Conservation (phyloP, 2,888 invertebrate genomes). For the Andrena hattorfiana region DNA sequence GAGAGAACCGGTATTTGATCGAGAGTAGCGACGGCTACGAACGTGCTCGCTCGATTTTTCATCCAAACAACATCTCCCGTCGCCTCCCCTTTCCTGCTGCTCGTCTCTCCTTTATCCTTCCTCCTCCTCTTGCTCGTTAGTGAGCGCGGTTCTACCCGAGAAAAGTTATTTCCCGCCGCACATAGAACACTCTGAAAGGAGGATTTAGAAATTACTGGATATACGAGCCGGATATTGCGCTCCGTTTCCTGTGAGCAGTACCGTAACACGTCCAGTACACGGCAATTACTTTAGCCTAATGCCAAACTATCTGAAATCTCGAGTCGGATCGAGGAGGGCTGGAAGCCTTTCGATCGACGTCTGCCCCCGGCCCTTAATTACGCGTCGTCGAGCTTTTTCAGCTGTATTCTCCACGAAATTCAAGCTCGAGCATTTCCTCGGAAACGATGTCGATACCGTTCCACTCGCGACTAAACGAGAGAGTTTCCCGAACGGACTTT, state of each 20-base stretch:
- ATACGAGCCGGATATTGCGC: conserved; percentile 62
- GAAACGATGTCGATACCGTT: not conserved
- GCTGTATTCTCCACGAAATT: not conserved
- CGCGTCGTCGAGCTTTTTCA: not conserved
- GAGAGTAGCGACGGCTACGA: conserved; percentile 73
- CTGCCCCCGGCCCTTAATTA: not conserved
- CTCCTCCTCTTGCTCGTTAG: conserved; percentile 36
- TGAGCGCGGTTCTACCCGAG: conserved; percentile 54
- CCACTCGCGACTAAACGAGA: not conserved
- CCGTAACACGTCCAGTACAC: conserved; percentile 55
- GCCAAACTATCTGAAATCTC: conserved; percentile 43
- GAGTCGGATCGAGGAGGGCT: conserved; percentile 19
- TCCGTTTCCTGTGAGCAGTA: conserved; percentile 62
- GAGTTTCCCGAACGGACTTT: conserved; percentile 69
- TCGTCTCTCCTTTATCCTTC: conserved; percentile 44
- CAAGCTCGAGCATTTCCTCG: not conserved
- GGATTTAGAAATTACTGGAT: conserved; percentile 61
- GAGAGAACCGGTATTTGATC: conserved; percentile 81
- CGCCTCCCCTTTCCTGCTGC: not conserved
- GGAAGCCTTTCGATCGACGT: not conserved
- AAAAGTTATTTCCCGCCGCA: conserved; percentile 49
- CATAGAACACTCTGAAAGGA: conserved; percentile 45
- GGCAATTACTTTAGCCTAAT: conserved; percentile 54
- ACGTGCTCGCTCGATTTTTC: conserved; percentile 14
- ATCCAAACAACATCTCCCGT: not conserved